Base-by-base conservation (phyloP, 2,113 vertebrate species). In the Zootoca vivipara region DNA sequence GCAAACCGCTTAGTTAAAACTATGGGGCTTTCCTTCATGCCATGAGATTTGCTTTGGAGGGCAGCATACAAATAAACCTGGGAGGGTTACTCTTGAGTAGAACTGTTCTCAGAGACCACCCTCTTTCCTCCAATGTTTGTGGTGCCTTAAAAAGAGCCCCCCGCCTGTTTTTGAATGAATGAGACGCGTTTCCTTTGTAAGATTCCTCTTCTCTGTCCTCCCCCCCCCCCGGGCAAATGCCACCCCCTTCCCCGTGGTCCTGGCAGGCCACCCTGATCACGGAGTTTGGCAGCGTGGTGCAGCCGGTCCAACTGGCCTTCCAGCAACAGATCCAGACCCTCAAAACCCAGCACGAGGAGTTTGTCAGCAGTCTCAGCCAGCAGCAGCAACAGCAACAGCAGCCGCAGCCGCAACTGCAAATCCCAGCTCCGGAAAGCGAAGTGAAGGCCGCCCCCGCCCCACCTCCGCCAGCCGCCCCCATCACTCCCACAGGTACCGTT, bases 271-370 rank as follows among this genome's bases (percentile, higher is more conserved):
- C 98, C 4, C 88, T 99, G 89, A 98, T 99, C 92, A 98, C 95
- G 0, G 99, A 99, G 84, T 98, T 98, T 1, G 98, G 98, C 0
- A 96, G 96, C 0, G 98, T 97, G 16, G 98, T 99, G 1, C 99
- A 99, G 96, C 99, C 99, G 0, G 97, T 99, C 18, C 99, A 99
- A 87, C 91, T 99, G 58, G 98, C 98, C 72, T 99, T 99, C 94
- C 99, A 99, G 87, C 99, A 99, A 96, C 98, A 99, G 97, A 98
- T 99, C 82, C 98, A 99, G 96, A 95, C 95, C 28, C 91, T 99
- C 82, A 99, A 99, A 94, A 98, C 97, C 0, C 99, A 99, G 58
- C 99, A 99, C 0, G 98, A 99, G 5, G 98, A 99, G 88, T 99
- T 99, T 74, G 98, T 99, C 2, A 90, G 90, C 93, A 99, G 97